phyloP scores from a whole-genome alignment of 2,797 vertebrate genomes.

The Calcarius lapponicus region DNA sequence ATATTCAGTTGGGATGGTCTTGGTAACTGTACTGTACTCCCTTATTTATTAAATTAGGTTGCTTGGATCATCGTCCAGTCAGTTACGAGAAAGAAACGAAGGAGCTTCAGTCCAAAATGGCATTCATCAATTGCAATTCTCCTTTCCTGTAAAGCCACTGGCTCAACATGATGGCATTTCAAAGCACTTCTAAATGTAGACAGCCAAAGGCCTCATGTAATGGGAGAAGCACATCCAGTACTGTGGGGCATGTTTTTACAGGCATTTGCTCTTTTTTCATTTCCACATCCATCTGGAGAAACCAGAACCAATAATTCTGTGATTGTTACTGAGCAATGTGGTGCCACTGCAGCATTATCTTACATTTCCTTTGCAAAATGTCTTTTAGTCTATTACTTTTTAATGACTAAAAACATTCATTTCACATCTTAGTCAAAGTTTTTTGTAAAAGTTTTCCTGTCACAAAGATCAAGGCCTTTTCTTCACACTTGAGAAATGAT shows the following conservation, averaged over 20 bases:
- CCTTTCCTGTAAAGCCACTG: neutral
- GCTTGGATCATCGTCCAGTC: neutral
- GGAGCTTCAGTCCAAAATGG: neutral
- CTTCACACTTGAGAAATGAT: neutral
- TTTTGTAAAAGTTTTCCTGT: neutral
- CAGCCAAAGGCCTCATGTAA: neutral
- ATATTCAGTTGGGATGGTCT: neutral
- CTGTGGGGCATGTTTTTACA: neutral
- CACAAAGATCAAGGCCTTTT: neutral
- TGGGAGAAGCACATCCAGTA: neutral
- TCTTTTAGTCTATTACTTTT: neutral
- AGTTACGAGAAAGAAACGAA: neutral
- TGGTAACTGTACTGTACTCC: neutral
- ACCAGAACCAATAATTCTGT: neutral
- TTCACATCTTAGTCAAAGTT: neutral
- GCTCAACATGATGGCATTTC: neutral
- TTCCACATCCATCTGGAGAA: neutral
- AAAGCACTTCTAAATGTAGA: neutral
- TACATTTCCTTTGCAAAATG: neutral
- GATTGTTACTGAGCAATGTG: neutral
- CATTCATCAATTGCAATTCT: neutral
- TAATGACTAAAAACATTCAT: neutral
- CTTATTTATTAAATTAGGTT: neutral
- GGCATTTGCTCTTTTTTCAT: neutral
- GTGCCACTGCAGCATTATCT: neutral